Evolutionary conservation across 2,113 vertebrate genomes (phyloP).

Genomic region (Ailurus styani): DNA sequence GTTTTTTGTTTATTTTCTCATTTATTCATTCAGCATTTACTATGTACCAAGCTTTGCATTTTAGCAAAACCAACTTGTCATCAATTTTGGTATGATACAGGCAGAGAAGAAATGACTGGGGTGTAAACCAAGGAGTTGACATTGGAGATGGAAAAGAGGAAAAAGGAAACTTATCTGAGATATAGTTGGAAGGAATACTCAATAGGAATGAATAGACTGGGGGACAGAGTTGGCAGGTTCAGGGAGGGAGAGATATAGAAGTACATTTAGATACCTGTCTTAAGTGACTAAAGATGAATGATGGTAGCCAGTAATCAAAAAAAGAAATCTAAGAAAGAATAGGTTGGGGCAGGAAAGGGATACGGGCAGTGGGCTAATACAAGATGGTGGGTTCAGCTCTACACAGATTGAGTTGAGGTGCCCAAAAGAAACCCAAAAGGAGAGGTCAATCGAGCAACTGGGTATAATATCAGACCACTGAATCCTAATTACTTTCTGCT

Average conservation of each 20-base stretch:
- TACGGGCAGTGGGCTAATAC: background rate
- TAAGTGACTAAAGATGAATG: background rate
- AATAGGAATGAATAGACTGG: background rate
- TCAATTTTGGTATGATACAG: background rate
- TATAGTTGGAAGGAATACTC: background rate
- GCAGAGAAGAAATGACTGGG: background rate
- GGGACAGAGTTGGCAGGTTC: background rate
- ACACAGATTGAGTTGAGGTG: background rate
- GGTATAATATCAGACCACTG: background rate
- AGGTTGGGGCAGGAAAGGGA: background rate
- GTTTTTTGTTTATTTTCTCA: background rate
- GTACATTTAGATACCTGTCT: background rate
- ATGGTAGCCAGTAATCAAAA: background rate
- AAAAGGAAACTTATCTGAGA: background rate
- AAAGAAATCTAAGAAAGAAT: background rate
- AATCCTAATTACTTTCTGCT: background rate
- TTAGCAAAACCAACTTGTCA: background rate
- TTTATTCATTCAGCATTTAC: background rate
- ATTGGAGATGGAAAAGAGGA: background rate
- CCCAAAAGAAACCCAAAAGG: background rate
- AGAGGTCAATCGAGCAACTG: background rate
- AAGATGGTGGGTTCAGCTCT: background rate
- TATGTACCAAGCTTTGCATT: background rate
- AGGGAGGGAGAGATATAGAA: background rate
- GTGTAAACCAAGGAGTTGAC: background rate